Evolutionary conservation across 2,113 vertebrate genomes (phyloP).

Genomic region (Ameiurus melas): DNA sequence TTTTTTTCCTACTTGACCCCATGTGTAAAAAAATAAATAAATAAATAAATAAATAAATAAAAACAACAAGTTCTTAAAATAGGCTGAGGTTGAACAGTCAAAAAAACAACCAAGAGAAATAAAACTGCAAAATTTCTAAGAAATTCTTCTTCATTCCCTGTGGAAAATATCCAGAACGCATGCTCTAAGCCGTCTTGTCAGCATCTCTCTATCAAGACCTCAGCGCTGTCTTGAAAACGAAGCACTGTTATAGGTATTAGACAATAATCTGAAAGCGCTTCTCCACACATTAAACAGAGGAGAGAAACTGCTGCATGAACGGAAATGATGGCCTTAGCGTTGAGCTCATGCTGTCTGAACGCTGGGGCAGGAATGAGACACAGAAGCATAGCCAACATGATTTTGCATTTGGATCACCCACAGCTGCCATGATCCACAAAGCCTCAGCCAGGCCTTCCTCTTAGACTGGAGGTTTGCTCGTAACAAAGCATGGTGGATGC

Average conservation of each 20-base stretch:
- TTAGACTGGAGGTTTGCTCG: slow-evolving; percentile 61
- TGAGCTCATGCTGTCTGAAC: slow-evolving; percentile 46
- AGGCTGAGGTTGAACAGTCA: slow-evolving; percentile 64
- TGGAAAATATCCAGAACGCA: slow-evolving; percentile 11
- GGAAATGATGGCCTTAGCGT: slow-evolving; percentile 46
- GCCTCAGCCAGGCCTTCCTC: slow-evolving; percentile 65
- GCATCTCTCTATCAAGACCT: slow-evolving; percentile 7
- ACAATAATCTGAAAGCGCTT: slow-evolving; percentile 61
- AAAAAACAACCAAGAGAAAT: neutral
- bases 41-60: too few species aligned
- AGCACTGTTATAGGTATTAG: slow-evolving; percentile 22
- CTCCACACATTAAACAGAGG: slow-evolving; percentile 67
- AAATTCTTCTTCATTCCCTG: slow-evolving; percentile 51
- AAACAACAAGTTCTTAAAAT: slow-evolving; percentile 58
- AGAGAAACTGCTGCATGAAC: slow-evolving; percentile 62
- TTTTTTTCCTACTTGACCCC: slow-evolving; percentile 71
- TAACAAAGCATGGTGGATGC: slow-evolving; percentile 67
- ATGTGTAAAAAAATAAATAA: slow-evolving; percentile 71
- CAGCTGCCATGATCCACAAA: slow-evolving; percentile 29
- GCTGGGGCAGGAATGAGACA: slow-evolving; percentile 58
- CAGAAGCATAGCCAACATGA: slow-evolving; percentile 61
- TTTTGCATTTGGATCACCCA: slow-evolving; percentile 64
- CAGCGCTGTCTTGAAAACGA: slow-evolving; percentile 1
- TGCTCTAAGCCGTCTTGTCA: neutral
- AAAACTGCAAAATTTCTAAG: slow-evolving; percentile 32